These are phyloP conservation scores for Sthenelais limicola DNA, from an alignment of 2,888 invertebrate species.

Conservation along the genomic window DNA sequence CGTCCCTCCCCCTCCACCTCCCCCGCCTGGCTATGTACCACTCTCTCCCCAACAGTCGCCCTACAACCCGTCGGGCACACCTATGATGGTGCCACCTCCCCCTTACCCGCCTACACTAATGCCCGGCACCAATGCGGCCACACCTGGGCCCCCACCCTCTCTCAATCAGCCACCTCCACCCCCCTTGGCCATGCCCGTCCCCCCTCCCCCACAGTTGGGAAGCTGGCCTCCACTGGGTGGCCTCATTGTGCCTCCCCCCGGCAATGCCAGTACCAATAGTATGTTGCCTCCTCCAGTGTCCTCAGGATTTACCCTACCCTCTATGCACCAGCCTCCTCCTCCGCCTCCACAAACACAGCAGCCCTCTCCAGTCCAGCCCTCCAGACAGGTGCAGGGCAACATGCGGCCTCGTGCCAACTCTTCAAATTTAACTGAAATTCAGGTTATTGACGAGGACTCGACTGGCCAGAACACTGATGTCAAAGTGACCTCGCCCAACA, in stretches of 20 bases:
- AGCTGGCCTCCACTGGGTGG: background rate
- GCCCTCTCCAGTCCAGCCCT: background rate
- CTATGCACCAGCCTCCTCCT: background rate
- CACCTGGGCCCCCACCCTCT: background rate
- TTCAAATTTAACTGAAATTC: slow-evolving; percentile 20
- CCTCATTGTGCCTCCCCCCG: slow-evolving; percentile 5
- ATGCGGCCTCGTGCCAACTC: slow-evolving; percentile 13
- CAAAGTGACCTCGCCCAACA: background rate
- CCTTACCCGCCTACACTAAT: slow-evolving; percentile 13
- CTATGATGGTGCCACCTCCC: slow-evolving; percentile 27
- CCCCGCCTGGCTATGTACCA: background rate
- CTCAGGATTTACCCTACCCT: background rate
- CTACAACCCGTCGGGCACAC: background rate
- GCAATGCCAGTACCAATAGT: background rate
- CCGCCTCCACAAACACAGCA: slow-evolving; percentile 4
- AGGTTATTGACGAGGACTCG: slow-evolving; percentile 21
- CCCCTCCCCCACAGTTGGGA: background rate
- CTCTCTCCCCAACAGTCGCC: background rate
- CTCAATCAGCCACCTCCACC: slow-evolving; percentile 6
- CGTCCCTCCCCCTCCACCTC: slow-evolving; percentile 14
- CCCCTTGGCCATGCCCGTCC: slow-evolving; percentile 4
- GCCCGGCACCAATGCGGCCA: background rate
- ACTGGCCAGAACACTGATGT: background rate
- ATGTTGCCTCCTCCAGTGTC: slow-evolving; percentile 10
- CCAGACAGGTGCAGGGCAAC: background rate